These are phyloP conservation scores for Drosophila pegasa DNA, from an alignment of 2,888 invertebrate species.

Conservation along the genomic window DNA sequence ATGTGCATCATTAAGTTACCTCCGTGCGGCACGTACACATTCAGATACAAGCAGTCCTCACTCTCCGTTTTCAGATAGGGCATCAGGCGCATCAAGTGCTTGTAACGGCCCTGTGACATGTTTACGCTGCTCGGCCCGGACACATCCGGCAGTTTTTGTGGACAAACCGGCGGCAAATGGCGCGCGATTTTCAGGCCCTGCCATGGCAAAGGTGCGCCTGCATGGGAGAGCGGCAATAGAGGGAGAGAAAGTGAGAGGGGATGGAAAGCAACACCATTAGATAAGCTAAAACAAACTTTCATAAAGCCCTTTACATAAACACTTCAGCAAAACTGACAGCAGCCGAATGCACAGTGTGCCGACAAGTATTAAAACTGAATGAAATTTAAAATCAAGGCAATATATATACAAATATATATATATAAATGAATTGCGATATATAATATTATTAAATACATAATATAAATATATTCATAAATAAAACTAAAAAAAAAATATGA, in stretches of 20 bases:
- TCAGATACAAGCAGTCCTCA: constrained; percentile 96
- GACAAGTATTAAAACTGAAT: background rate
- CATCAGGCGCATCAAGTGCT: constrained; percentile 90
- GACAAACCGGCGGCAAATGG: constrained; percentile 93
- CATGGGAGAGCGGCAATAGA: background rate
- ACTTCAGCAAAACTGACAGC: background rate
- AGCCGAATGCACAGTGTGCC: constrained; percentile 12
- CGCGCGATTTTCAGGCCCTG: constrained; percentile 89
- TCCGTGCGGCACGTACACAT: constrained; percentile 94
- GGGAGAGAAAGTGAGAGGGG: background rate
- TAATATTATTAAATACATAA: background rate
- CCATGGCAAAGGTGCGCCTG: constrained; percentile 93
- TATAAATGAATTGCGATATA: background rate
- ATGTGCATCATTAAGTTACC: constrained; percentile 86
- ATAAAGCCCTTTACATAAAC: constrained; percentile 23
- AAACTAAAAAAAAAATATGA: no score
- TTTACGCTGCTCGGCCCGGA: constrained; percentile 86
- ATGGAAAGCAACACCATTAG: constrained; percentile 30
- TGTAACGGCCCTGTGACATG: constrained; percentile 88
- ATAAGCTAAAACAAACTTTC: constrained; percentile 38
- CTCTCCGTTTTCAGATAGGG: constrained; percentile 89
- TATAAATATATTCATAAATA: no score
- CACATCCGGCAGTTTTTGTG: constrained; percentile 91
- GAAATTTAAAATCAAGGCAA: background rate
- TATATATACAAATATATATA: background rate